Conservation (phyloP, 2,888 invertebrate genomes). For the Caenorhabditis sinica region DNA sequence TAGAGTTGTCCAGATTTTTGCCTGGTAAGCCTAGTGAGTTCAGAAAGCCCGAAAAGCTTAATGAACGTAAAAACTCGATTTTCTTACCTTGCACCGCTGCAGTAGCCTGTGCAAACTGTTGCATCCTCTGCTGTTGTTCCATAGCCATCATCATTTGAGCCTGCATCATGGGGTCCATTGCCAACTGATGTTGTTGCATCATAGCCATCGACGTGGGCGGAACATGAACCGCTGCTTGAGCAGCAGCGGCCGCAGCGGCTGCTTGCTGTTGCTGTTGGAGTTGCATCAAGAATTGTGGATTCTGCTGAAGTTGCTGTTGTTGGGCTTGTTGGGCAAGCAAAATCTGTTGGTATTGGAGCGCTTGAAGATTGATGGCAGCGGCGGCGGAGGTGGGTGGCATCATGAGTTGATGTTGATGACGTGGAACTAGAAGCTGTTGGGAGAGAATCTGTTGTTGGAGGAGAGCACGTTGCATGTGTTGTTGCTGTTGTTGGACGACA, state of each 20-base stretch:
- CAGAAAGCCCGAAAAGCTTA: too few species aligned
- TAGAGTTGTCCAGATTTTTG: too few species aligned
- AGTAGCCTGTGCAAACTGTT: slow-evolving; percentile 7
- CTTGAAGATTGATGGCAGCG: slow-evolving; percentile 41
- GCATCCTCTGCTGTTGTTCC: slow-evolving; percentile 40
- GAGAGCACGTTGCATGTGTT: slow-evolving; percentile 34
- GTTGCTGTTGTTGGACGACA: slow-evolving; percentile 27
- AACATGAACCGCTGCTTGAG: slow-evolving; percentile 2
- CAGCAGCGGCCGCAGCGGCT: not conserved
- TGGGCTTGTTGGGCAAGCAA: slow-evolving; percentile 23
- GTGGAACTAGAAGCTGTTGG: slow-evolving; percentile 41
- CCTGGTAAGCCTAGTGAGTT: too few species aligned
- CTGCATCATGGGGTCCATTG: slow-evolving; percentile 38
- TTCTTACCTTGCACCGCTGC: slow-evolving; percentile 50
- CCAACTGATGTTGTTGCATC: slow-evolving; percentile 26
- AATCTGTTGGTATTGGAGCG: slow-evolving; percentile 29
- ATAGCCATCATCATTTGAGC: slow-evolving; percentile 37
- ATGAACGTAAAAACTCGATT: too few species aligned
- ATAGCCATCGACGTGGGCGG: slow-evolving; percentile 8
- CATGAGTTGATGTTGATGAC: slow-evolving; percentile 40
- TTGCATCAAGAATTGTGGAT: slow-evolving; percentile 20
- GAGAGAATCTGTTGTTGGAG: slow-evolving; percentile 47
- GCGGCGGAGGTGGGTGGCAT: slow-evolving; percentile 52
- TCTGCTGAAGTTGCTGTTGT: slow-evolving; percentile 48
- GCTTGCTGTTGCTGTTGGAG: slow-evolving; percentile 48